Conservation (phyloP, 2,113 vertebrate genomes). For the Microcebus murinus region DNA sequence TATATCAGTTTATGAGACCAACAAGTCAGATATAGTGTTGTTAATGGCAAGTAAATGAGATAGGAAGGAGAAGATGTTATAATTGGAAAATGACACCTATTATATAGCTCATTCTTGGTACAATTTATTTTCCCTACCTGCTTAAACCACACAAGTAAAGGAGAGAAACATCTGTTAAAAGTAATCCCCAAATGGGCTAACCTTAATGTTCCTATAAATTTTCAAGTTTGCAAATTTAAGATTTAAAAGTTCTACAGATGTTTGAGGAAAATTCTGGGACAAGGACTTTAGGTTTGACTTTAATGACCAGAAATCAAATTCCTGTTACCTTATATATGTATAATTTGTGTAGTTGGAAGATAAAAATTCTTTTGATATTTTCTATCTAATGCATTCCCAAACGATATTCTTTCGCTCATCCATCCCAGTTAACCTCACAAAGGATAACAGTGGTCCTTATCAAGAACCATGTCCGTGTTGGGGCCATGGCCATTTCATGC, state of each 20-base stretch:
- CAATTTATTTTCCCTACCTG: neutral
- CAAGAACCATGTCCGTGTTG: neutral
- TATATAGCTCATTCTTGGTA: neutral
- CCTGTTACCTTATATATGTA: neutral
- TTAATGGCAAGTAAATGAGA: neutral
- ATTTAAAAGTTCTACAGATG: conserved; percentile 33
- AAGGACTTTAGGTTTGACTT: conserved; percentile 1
- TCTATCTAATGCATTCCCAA: neutral
- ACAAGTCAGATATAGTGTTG: neutral
- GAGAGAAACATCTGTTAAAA: neutral
- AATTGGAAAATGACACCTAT: neutral
- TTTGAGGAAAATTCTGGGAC: conserved; percentile 26
- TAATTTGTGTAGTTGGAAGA: neutral
- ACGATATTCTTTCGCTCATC: neutral
- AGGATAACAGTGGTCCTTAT: neutral
- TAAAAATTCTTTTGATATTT: conserved; percentile 12
- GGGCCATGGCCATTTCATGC: neutral
- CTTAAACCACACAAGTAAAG: neutral
- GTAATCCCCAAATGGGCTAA: neutral
- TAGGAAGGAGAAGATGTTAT: neutral
- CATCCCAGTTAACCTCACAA: neutral
- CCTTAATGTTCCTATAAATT: neutral
- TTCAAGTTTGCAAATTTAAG: conserved; percentile 14
- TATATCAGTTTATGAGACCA: neutral
- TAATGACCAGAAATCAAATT: conserved; percentile 48